Evolutionary conservation across 2,113 vertebrate species (phyloP), one percentile per base, ranked within the genome.

Genomic region (Raja brachyura): DNA sequence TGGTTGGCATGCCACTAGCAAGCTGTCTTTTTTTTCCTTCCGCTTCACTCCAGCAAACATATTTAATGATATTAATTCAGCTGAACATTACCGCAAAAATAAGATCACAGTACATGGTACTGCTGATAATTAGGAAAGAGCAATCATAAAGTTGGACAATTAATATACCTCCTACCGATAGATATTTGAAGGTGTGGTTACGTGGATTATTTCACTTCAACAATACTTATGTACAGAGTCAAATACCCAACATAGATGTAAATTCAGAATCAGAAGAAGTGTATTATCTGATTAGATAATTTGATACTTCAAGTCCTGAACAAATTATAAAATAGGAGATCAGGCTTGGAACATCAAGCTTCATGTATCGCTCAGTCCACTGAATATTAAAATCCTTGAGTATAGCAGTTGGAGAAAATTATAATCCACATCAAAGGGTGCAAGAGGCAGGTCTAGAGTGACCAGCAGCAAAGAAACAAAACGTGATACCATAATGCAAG

Each of bases 391-490:
- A 22, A 68, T 61, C 4, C 73, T 70, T 7, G 3, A 25, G 18
- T 73, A 39, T 54, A 74, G 31, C 68, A 70, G 39, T 39, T 70
- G 90, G 63, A 73, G 68, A 31, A 92, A 92, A 92, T 54, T 25
- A 39, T 48, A 92, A 73, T 92, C 68, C 70, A 39, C 22, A 54
- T 73, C 39, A 73, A 92, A 92, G 90, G 73, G 22, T 48, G 18
- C 22, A 92, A 92, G 68, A 73, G 59, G 25, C 20, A 73, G 66
- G 68, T 16, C 83, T 61, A 88, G 13, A 31, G 59, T 88, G 59
- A 63, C 56, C 83, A 88, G 83, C 33, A 54, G 20, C 68, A 70
- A 73, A 48, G 68, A 92, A 92, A 74, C 68, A 92, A 73, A 90
- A 70, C 73, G 66, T 22, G 31, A 48, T 48, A 92, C 7, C 22